phyloP scores from a whole-genome alignment of 2,888 invertebrate genomes.

The Eupithecia inturbata region DNA sequence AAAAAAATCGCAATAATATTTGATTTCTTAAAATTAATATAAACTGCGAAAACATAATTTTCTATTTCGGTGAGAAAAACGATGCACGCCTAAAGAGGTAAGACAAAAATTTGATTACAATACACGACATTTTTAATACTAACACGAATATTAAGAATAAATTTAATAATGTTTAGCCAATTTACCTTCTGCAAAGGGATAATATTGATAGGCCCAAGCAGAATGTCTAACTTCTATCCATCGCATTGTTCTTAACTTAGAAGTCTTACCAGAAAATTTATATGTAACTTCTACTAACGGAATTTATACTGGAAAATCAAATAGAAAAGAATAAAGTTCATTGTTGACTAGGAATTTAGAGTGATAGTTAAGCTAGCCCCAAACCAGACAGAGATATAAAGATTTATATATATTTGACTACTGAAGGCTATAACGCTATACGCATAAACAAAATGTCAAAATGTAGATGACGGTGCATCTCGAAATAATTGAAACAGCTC shows the following conservation, averaged over 20 bases:
- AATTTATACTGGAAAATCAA: background rate
- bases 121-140: background rate
- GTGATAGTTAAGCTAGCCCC: background rate
- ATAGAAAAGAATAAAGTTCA: background rate
- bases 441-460: background rate
- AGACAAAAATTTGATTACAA: background rate
- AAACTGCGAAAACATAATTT: background rate
- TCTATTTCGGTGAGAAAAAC: background rate
- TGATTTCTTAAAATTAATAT: background rate
- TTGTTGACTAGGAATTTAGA: background rate
- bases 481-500: background rate
- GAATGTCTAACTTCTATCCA: background rate
- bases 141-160: constrained; percentile 2
- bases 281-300: background rate
- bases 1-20: background rate
- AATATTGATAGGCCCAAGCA: background rate
- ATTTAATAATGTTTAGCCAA: constrained; percentile 4
- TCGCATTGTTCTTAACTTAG: background rate
- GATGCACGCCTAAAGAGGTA: background rate
- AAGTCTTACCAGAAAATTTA: no score
- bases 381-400: background rate
- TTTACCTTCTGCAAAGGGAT: background rate
- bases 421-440: background rate
- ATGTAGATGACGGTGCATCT: background rate
- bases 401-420: background rate